Percentiles rank a stretch among this genome's conserved stretches.
Evolutionary conservation across 2,113 vertebrate species (phyloP).

Genomic region (Nannospalax galili): DNA sequence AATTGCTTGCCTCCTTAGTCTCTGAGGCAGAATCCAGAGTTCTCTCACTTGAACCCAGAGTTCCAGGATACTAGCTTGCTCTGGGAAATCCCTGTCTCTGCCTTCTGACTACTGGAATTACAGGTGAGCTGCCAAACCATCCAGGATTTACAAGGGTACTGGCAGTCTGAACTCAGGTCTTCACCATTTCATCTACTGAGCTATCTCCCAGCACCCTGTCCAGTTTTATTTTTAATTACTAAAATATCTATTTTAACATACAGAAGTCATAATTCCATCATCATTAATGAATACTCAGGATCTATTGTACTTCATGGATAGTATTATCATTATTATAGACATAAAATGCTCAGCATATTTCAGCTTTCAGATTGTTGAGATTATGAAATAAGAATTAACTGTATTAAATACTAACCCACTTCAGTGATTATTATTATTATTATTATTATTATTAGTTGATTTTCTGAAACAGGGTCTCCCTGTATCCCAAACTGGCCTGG

Average conservation of each 20-base stretch:
- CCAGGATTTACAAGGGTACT: not conserved
- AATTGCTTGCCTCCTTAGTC: not conserved
- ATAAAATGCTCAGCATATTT: slow-evolving; percentile 48
- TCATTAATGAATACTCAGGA: not conserved
- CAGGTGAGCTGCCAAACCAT: not conserved
- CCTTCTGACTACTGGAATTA: too few relatives aligned
- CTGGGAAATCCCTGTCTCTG: too few relatives aligned
- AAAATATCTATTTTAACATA: not conserved
- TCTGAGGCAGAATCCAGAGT: not conserved
- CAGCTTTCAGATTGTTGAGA: slow-evolving; percentile 28
- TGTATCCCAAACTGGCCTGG: too few relatives aligned
- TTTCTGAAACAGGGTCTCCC: too few relatives aligned
- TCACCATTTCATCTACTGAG: not conserved
- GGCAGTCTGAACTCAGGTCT: not conserved
- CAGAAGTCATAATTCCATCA: slow-evolving; percentile 12
- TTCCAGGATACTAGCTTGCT: not conserved
- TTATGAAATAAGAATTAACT: slow-evolving; percentile 43
- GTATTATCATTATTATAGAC: not conserved
- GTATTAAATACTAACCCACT: not conserved
- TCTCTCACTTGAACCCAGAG: not conserved
- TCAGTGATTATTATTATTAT: not conserved
- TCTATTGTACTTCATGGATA: not conserved
- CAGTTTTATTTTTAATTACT: not conserved
- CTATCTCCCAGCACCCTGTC: too few relatives aligned
- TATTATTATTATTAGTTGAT: too few relatives aligned